Base-by-base conservation (phyloP, 1,140 invertebrate genomes). In the Brachionus koreanus region DNA sequence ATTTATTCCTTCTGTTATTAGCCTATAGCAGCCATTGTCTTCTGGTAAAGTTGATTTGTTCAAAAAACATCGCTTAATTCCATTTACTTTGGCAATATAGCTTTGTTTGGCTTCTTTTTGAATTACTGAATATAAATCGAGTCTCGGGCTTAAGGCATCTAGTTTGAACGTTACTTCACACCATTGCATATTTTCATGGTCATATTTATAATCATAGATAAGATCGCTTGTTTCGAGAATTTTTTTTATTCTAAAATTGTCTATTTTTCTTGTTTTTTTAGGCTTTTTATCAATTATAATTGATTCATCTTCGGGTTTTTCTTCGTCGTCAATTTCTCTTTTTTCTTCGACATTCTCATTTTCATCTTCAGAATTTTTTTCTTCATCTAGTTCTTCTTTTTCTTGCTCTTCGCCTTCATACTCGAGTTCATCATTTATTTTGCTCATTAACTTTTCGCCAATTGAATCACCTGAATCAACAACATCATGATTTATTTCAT, bases 1-100 rank as follows among this genome's bases (percentile, higher is more conserved):
- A 86, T 98, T 98, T 13, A 98, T 93, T 4, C 97, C 97, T 86
- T 98, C 96, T 1, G 96, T 98, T 87, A 95, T 95, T 5, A 90
- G 79, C 57, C 61, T 79, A 37, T 39, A 65, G 39, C 37, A 42
- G n/a, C 76, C 76, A 83, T 87, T 87, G 0, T 97, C 87, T 65
- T 91, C 65, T 92, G 92, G 2, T 92, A 91, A 49, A 98, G 88
- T 88, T 98, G 95, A n/a, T 43, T 79, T 35, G 23, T 65, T 67
- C 25, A 82, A 25, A 82, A 82, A 82, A 29, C 79, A 82, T 13
- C 57, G 23, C 35, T 82, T 65, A 23, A 82, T 82, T 9, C 57
- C 57, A 23, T 49, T 16, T 35, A 82, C 57, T 67, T 46, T 65
- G n/a, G 79, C 33, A 43, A 82, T 82, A 16, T 43, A 67, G 16